Percentiles rank a stretch among this genome's conserved stretches.
These are phyloP conservation scores for Galaxias olidus DNA, from an alignment of 2,797 vertebrate species.

Conservation along the genomic window DNA sequence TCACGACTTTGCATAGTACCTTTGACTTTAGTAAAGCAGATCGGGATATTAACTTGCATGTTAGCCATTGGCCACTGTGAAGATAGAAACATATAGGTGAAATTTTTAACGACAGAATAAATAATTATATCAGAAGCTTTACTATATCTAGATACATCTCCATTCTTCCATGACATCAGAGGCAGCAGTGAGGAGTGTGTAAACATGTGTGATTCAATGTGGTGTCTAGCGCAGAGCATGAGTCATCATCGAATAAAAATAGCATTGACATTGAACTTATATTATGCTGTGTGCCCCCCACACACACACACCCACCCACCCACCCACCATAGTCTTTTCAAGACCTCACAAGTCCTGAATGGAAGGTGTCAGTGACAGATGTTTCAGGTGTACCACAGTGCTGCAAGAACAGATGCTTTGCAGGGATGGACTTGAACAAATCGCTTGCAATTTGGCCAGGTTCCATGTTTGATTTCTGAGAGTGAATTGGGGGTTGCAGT, in stretches of 20 bases:
- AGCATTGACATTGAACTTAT: constrained; percentile 63
- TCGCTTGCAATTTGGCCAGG: not conserved
- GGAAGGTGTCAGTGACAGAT: not conserved
- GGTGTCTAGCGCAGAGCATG: constrained; percentile 21
- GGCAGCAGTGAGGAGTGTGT: constrained; percentile 25
- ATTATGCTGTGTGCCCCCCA: too few relatives aligned
- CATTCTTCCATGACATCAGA: not conserved
- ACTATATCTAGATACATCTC: too few relatives aligned
- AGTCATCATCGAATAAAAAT: constrained; percentile 15
- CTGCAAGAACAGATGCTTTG: constrained; percentile 5
- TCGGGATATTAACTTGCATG: too few relatives aligned
- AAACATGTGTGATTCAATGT: constrained; percentile 42
- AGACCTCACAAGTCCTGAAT: not conserved
- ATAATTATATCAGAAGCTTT: too few relatives aligned
- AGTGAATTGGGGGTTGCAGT: too few relatives aligned
- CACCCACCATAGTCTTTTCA: constrained; percentile 3
- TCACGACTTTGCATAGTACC: too few relatives aligned
- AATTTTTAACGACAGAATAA: too few relatives aligned
- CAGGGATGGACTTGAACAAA: not conserved
- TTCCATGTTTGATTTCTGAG: too few relatives aligned
- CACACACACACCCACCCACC: too few relatives aligned
- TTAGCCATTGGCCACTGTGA: too few relatives aligned
- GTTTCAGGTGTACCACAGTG: not conserved
- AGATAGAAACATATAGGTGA: too few relatives aligned
- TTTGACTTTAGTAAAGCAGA: too few relatives aligned